Base-by-base conservation (phyloP, 1,140 invertebrate genomes). In the Acromyrmex echinatior region DNA sequence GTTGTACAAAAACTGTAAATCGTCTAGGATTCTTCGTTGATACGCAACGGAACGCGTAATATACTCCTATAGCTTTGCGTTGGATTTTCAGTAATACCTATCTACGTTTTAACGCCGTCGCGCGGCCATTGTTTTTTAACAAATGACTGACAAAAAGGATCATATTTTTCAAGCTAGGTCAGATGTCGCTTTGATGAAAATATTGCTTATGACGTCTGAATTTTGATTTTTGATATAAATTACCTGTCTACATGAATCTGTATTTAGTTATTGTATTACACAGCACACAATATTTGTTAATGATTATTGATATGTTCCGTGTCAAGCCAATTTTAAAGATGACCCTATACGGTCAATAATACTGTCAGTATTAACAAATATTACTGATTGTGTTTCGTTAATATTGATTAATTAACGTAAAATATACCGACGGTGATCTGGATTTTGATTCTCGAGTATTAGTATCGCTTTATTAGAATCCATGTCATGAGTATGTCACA, bases 1-100 rank as follows among this genome's bases (percentile, higher is more conserved):
- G 80, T 62, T 84, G 25, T 73, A 28, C 18, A 66, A 70, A 63
- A 70, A 53, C 21, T 1, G 51, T 81, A 74, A 84, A 84, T 58
- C 80, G 31, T 51, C 35, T 56, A 63, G 56, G 28, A 45, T 76
- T 62, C 70, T 63, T 84, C 58, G 70, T 45, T 62, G 70, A 76
- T 82, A 60, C 39, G 18, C 60, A 62, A 76, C 70, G 35, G 56
- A 49, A 25, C 63, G 70, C 14, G 70, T 63, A 74, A 74, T 84
- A 39, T 71, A 71, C 49, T 49, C 31, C 65, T 18, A 12, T 49
- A 39, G 80, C 53, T 76, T 62, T 82, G 68, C 45, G 35, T 58
- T 14, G 56, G n/a, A 73, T 82, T 82, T 74, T 31, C 28, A 31
- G 39, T 28, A 21, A 74, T 73, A 60, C 58, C 45, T n/a, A n/a